Base-by-base conservation (phyloP, 2,888 invertebrate species). In the Eucera pruinosa region DNA sequence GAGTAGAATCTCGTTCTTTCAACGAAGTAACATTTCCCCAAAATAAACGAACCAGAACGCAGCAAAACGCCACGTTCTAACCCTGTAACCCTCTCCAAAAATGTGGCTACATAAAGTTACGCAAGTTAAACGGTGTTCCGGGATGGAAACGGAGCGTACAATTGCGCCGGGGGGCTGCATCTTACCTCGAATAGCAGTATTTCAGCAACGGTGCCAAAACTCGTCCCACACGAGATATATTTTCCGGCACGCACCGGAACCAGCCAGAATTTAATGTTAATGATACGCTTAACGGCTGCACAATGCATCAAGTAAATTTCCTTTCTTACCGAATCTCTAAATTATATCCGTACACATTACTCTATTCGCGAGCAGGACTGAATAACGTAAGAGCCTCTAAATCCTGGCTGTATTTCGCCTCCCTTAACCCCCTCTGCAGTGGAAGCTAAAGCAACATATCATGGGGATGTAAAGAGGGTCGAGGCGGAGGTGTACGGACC, bases 331-430 rank as follows among this genome's bases (percentile, higher is more conserved):
- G 70, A 78, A 78, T 77, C 67, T 61, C 78, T 78, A 70, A 78
- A 78, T 78, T 78, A 78, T 77, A 70, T 70, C 76, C 66, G 65
- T 30, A 25, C 39, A 55, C 78, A 47, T 78, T 70, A 70, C 68
- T 70, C 65, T 41, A 70, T 70, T 70, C 78, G 78, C 55, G 25
- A 55, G 41, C 65, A 43, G 36, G 65, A 71, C 54, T 60, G 66
- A 80, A 80, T 82, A 82, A 82, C 75, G 65, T 66, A 69, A 60
- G 69, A 64, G 69, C 55, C 23, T 55, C 72, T 83, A 82, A 82
- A 82, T 82, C 76, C 80, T 71, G 27, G 45, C 52, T 75, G 60
- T 79, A 80, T 83, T 75, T 75, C 64, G 58, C 65, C 52, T 55
- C 48, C 57, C 48, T 60, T 65, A 45, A 25, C 62, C 50, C 36